Conservation (phyloP, 2,888 invertebrate genomes). For the Amblyteles armatorius region DNA sequence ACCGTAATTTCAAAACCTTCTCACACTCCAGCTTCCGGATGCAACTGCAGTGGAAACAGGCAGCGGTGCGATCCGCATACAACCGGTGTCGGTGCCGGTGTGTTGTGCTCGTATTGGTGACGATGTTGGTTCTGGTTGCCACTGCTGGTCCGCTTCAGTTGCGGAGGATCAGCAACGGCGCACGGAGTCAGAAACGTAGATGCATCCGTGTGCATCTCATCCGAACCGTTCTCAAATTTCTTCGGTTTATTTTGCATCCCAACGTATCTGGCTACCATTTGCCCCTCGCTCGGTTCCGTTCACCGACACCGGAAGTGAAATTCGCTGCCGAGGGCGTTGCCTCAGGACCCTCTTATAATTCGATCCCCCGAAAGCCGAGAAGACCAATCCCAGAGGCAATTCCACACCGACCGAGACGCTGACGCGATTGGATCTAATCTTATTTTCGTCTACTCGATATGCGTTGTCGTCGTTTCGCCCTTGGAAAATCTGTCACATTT, state of each 20-base stretch:
- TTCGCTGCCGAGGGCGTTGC: constrained; percentile 69
- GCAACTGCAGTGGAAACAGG: constrained; percentile 13
- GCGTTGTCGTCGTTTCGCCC: background rate
- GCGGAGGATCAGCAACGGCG: background rate
- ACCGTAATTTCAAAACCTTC: constrained; percentile 72
- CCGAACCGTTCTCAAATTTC: constrained; percentile 68
- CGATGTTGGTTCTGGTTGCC: constrained; percentile 4
- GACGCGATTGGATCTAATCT: constrained; percentile 58
- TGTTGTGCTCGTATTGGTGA: background rate
- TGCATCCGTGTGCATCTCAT: constrained; percentile 21
- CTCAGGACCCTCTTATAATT: constrained; percentile 72
- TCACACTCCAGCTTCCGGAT: constrained; percentile 27
- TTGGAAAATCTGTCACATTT: constrained; percentile 37
- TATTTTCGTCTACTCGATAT: constrained; percentile 47
- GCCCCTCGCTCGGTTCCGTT: constrained; percentile 26
- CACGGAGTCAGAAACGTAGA: background rate
- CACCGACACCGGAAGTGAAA: constrained; percentile 68
- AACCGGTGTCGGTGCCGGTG: constrained; percentile 18
- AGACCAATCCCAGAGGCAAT: constrained; percentile 55
- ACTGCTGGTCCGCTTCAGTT: background rate
- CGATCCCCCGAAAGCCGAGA: constrained; percentile 66
- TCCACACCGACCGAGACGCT: constrained; percentile 30
- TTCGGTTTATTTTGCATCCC: constrained; percentile 71
- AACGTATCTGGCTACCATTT: constrained; percentile 4
- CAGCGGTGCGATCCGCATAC: constrained; percentile 23